Base-by-base conservation (phyloP, 2,888 invertebrate species). In the Xylota sylvarum region DNA sequence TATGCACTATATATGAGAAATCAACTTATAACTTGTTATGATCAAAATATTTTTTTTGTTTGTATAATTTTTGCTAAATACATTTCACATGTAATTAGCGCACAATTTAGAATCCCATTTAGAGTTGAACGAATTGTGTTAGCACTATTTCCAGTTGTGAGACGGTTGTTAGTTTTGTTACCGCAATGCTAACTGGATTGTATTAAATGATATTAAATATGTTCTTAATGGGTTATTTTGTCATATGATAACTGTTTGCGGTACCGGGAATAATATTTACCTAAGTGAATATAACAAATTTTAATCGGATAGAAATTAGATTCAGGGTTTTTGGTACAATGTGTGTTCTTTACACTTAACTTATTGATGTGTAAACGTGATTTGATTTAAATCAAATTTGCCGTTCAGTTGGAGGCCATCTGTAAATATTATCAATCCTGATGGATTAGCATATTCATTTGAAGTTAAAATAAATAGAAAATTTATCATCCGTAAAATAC, bases 221-320 rank as follows among this genome's bases (percentile, higher is more conserved):
- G 35, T 19, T 60, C 19, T 56, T 69, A 69, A 74, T 62, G 52
- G 50, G 46, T 70, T 64, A 43, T 40, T 77, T 69, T 60, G 67
- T 77, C 78, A 78, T 70, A 70, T 78, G 78, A 78, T 78, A 50
- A 69, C 30, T 70, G 60, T 50, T 77, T 40, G n/a, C 35, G n/a
- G n/a, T 17, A 12, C 7, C 2, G 35, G 19, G 46, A 37, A 48
- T 17, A 17, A 48, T 67, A 23, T 56, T 65, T 56, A 52, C 32
- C 14, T 27, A 27, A 30, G 30, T 14, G 4, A 32, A 46, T 48
- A 9, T 43, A 17, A 52, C 23, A 23, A 14, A 40, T n/a, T 35
- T 23, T 7, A 35, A 35, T 19, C 4, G 23, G 40, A 19, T 35
- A 1, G n/a, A 12, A 43, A 19, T 70, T 43, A 43, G 40, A 55